Conservation (phyloP, 1,140 invertebrate genomes). For the Amyelois transitella region DNA sequence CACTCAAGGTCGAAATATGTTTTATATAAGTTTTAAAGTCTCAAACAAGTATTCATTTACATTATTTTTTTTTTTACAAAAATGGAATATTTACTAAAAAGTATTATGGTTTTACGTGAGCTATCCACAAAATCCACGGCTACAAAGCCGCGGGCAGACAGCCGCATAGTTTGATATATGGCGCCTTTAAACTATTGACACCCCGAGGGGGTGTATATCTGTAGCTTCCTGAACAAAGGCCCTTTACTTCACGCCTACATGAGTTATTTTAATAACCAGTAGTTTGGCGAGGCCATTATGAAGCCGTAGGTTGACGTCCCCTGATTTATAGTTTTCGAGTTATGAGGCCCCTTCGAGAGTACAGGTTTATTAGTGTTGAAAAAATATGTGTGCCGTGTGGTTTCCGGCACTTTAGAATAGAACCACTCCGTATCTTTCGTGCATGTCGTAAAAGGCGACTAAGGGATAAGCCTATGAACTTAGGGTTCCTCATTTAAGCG, state of each 20-base stretch:
- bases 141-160: background rate
- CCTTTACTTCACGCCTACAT: conserved; percentile 1
- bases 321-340: conserved; percentile 1
- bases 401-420: no score
- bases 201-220: background rate
- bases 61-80: no score
- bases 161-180: background rate
- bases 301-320: background rate
- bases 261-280: conserved; percentile 4
- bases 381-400: no score
- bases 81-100: background rate
- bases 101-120: background rate
- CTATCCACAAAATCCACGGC: background rate
- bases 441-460: no score
- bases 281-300: background rate
- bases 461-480: no score
- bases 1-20: no score
- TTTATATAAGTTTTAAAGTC: no score
- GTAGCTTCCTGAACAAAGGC: background rate
- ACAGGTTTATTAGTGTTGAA: background rate
- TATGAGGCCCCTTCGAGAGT: background rate
- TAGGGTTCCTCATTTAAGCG: no score
- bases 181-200: background rate
- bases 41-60: no score
- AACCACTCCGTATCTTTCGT: no score